Base-by-base conservation (phyloP, 2,113 vertebrate genomes). In the Mesembrinibis cayennensis region DNA sequence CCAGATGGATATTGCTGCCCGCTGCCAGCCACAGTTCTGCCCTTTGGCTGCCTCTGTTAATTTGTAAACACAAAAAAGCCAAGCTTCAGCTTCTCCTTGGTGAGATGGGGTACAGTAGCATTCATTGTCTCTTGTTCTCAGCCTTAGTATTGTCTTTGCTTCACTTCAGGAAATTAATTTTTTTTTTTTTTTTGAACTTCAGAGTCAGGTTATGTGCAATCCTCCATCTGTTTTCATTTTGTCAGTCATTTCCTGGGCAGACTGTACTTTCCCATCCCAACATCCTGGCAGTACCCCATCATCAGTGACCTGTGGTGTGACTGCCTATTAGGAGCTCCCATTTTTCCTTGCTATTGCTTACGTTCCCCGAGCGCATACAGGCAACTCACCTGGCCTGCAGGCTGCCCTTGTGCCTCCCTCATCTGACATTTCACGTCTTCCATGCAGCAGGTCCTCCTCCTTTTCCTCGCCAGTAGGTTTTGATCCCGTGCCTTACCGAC, bases 361-460 rank as follows among this genome's bases (percentile, higher is more conserved):
- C 0, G 0, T 10, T 72, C n/a, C 30, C 26, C 0, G 12, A 42
- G 22, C 0, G 0, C 0, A 0, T 63, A 7, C 30, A 34, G 62
- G 10, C 1, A 36, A 14, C 40, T 49, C 34, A 7, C 34, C 26
- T 44, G 59, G 21, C 38, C 58, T 0, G 0, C 17, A 15, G 15
- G 11, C 22, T 77, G 87, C 38, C n/a, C 38, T 50, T 0, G 0
- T 1, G 0, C 16, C 70, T 44, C n/a, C 49, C 38, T 86, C 14
- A 2, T 14, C 59, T n/a, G 38, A 17, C 32, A 32, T 55, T 69
- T 49, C 53, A 40, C 2, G 1, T 11, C 56, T 53, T 71, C 36
- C 27, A 3, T 6, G 53, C 26, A 88, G 58, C 53, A 59, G 13
- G 34, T 81, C 32, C 27, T 87, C 11, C 34, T 76, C n/a, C 44